Evolutionary conservation across 2,888 invertebrate species (phyloP).

Genomic region (Thysanoteuthis rhombus): DNA sequence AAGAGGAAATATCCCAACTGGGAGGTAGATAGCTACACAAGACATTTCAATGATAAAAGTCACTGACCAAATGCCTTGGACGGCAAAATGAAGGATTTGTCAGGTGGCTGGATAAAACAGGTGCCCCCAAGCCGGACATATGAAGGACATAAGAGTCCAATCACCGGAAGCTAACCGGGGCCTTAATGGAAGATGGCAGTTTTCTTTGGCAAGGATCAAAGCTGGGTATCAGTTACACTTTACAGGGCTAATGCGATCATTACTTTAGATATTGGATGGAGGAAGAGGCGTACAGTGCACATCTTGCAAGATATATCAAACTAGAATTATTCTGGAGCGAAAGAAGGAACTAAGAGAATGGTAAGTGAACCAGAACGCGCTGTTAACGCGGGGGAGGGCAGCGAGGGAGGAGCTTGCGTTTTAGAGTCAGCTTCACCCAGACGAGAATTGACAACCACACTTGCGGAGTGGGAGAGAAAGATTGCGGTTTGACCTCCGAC

Average conservation of each 20-base stretch:
- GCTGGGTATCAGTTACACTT: background rate
- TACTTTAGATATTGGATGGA: background rate
- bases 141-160: background rate
- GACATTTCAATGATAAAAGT: background rate
- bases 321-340: background rate
- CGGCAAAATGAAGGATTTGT: background rate
- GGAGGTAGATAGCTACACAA: background rate
- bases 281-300: background rate
- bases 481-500: background rate
- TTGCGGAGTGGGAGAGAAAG: constrained; percentile 12
- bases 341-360: background rate
- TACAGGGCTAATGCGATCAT: background rate
- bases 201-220: background rate
- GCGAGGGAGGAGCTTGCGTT: background rate
- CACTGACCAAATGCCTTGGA: background rate
- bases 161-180: background rate
- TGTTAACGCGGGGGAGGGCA: background rate
- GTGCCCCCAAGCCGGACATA: background rate
- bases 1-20: background rate
- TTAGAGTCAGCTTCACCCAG: background rate
- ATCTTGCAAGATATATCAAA: constrained; percentile 12
- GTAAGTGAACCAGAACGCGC: background rate
- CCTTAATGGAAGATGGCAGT: background rate
- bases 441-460: background rate
- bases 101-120: constrained; percentile 12